Evolutionary conservation across 2,797 vertebrate species (phyloP), one percentile per base, ranked within the genome.

Genomic region (Chiroxiphia lanceolata): DNA sequence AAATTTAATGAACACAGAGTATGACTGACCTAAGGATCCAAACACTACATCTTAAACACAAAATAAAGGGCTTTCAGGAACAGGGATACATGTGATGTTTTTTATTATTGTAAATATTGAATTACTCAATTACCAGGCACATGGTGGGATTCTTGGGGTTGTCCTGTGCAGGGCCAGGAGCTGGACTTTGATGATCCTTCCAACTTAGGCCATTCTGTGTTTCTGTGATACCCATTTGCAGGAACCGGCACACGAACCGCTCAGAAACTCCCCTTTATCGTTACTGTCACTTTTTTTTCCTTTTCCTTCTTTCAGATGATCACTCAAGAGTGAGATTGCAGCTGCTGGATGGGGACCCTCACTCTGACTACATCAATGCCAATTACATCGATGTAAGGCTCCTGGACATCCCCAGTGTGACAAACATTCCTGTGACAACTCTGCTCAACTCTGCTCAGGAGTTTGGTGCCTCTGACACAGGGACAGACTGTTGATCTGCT

Each of bases 281-380:
- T 91, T 95, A 77, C 83, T 90, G 79, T 90, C 91, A 92, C 91
- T 96, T 93, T 34, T 95, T 89, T 89, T 80, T 88, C 89, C 85
- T 96, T 89, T 89, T 60, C 92, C 72, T 97, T 94, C 96, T 95
- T 95, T 98, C 98, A 99, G 99, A 99, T 96, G 99, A 99, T 97
- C 99, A 99, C 97, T 99, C 99, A 96, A 98, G 99, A 77, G 99
- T 99, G 94, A 98, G 99, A 67, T 98, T 99, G 97, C 99, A 99
- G 90, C 98, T 98, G 94, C 97, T 99, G 97, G 99, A 99, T 34
- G 99, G 99, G 95, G 99, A 99, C 97, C 99, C 99, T 13, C 99
- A 99, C 97, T 99, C 99, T 0, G 99, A 99, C 98, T 99, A 99
- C 97, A 99, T 99, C 96, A 99, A 99, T 34, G 99, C 99, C 97